Base-by-base conservation (phyloP, 2,797 vertebrate species). In the Odontamblyopus rebecca region DNA sequence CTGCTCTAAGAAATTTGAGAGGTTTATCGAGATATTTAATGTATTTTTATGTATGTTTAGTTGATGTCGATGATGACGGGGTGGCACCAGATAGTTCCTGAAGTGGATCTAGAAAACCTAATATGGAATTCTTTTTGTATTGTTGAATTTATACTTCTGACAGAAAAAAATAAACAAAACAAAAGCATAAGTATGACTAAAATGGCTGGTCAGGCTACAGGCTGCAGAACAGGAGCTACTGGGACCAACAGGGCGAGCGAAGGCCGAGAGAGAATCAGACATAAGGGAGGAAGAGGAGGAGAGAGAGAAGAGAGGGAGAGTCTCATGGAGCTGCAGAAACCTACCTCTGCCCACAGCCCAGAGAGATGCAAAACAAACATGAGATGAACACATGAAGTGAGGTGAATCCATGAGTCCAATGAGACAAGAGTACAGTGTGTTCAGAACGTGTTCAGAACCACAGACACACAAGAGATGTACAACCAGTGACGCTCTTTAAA, bases 291-390 rank as follows among this genome's bases (percentile, higher is more conserved):
- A 54, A 19, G 51, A 3, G n/a, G n/a, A 57, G 27, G 27, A 7
- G 16, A 30, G 59, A 3, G 44, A 3, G 2, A 15, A 32, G 27
- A 61, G 61, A 75, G 72, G 74, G 77, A 65, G 72, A 77, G 69
- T 56, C 73, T 73, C 69, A 56, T 54, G 70, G 79, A 76, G 86
- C 71, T 84, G 85, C 75, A 82, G 76, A 94, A 94, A 98, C 97
- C 96, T 98, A 98, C 97, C 97, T 98, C 96, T 96, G 93, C 89
- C 89, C 92, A 94, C 95, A 94, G 89, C 93, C 95, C 95, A 95
- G 96, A 97, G 95, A 93, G 96, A 97, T 97, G 95, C 95, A 97
- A 96, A 97, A 92, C 92, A 97, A 96, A 97, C 94, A 89, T 92
- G 95, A 97, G 93, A 96, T 97, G 96, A 96, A 62, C 30, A 61